phyloP scores from a whole-genome alignment of 2,888 invertebrate genomes.

The Sialis fuliginosa region DNA sequence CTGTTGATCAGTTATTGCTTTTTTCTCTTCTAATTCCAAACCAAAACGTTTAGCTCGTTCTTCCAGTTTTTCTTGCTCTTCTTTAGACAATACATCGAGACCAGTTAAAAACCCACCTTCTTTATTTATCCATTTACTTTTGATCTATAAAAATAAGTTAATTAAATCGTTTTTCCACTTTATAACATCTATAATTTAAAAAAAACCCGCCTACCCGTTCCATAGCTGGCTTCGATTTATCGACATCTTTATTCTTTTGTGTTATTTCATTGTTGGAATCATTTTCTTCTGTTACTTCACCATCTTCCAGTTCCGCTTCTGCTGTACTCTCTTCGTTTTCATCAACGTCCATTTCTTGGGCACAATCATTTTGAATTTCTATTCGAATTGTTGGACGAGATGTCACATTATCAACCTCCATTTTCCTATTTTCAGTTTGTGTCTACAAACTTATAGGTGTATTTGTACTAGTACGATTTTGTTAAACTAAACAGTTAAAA shows the following conservation, averaged over 20 bases:
- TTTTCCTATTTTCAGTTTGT: background rate
- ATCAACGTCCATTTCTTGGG: conserved; percentile 31
- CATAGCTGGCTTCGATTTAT: background rate
- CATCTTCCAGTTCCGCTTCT: conserved; percentile 22
- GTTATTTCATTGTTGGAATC: conserved; percentile 12
- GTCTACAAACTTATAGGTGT: too few relatives aligned
- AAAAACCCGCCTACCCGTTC: background rate
- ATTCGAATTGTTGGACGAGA: conserved; percentile 25
- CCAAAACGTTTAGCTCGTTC: conserved; percentile 40
- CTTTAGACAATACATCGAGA: conserved; percentile 29
- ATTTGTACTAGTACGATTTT: too few relatives aligned
- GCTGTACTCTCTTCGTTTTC: conserved; percentile 10
- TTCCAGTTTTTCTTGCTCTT: conserved; percentile 31
- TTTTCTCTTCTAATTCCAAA: conserved; percentile 24
- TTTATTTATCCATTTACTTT: conserved; percentile 17
- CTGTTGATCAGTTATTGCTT: conserved; percentile 25
- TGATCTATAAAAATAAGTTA: background rate
- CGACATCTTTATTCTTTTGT: background rate
- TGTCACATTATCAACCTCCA: conserved; percentile 6
- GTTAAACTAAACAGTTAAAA: too few relatives aligned
- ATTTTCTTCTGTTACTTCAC: conserved; percentile 22
- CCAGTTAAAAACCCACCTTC: conserved; percentile 27
- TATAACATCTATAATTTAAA: background rate
- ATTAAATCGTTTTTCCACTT: background rate
- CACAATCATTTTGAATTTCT: conserved; percentile 26